Conservation (phyloP, 2,888 invertebrate species). For the Caenorhabditis zanzibari region DNA sequence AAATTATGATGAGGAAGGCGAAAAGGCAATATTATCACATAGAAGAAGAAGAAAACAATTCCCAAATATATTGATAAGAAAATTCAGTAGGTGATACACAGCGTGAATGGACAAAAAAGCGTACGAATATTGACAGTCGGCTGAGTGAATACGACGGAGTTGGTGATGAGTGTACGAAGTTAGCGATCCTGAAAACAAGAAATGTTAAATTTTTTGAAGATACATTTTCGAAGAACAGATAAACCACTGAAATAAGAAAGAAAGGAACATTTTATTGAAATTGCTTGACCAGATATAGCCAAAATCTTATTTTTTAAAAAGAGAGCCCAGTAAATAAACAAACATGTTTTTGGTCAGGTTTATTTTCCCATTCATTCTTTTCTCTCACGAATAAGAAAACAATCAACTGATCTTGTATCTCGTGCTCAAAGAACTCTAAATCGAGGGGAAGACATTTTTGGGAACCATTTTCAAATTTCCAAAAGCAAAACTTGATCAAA, state of each 20-base stretch:
- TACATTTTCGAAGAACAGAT: neutral
- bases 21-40: conserved; percentile 41
- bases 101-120: conserved; percentile 20
- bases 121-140: conserved; percentile 6
- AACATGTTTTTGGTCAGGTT: conserved; percentile 40
- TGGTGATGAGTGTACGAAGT: neutral
- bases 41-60: conserved; percentile 31
- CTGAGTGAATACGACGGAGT: neutral
- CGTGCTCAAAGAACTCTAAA: neutral
- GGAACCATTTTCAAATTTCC: neutral
- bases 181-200: conserved; percentile 36
- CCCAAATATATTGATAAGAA: conserved; percentile 44
- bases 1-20: conserved; percentile 43
- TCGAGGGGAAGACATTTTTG: neutral
- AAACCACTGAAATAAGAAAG: neutral
- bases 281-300: too few relatives aligned
- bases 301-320: too few relatives aligned
- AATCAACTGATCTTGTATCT: conserved; percentile 18
- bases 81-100: conserved; percentile 15
- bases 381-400: conserved; percentile 20
- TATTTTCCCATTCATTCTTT: conserved; percentile 8
- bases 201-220: neutral
- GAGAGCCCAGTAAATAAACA: conserved; percentile 16
- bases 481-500: neutral
- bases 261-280: too few relatives aligned